Evolutionary conservation across 2,113 vertebrate genomes (phyloP), one percentile per base, ranked within the genome.

Genomic region (Lampris incognitus): DNA sequence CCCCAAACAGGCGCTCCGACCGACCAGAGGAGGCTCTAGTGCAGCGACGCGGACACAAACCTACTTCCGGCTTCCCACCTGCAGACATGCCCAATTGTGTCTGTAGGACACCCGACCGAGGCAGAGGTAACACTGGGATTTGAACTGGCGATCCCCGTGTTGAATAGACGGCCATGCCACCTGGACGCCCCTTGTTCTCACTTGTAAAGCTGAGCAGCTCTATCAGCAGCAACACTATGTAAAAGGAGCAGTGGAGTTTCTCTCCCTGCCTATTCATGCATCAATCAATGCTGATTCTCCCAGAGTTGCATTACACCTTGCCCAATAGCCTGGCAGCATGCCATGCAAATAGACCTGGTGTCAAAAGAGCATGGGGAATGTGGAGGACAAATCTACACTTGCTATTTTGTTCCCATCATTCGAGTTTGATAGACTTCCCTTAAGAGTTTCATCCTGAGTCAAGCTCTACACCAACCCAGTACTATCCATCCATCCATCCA

Each of bases 201-300:
- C 80, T 81, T 89, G 74, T 83, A 75, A 88, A 67, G 63, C 77
- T 62, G 44, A 55, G 41, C 65, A 79, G 72, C 46, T 64, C 46
- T 38, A 2, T 4, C 40, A 62, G 9, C n/a, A 11, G 51, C 40
- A 24, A n/a, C 3, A 40, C 37, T 59, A 9, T 58, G 64, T 74
- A 79, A 71, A 52, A 56, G 74, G 74, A 76, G 85, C 42, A 38
- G 68, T 39, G 50, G 63, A 86, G 79, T 85, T 88, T 82, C 85
- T 87, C 61, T 50, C 67, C 44, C 62, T 76, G 79, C 69, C 68
- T 85, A 89, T 72, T 88, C 79, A 76, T 75, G 52, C 51, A 7
- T 81, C 79, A 86, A 78, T 92, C 81, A 72, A 90, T 93, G 73
- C 65, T 55, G 71, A 83, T 85, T 88, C 78, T 79, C 59, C 70